These are phyloP conservation scores for Phoebastria nigripes DNA, from an alignment of 2,797 vertebrate species.

Conservation along the genomic window DNA sequence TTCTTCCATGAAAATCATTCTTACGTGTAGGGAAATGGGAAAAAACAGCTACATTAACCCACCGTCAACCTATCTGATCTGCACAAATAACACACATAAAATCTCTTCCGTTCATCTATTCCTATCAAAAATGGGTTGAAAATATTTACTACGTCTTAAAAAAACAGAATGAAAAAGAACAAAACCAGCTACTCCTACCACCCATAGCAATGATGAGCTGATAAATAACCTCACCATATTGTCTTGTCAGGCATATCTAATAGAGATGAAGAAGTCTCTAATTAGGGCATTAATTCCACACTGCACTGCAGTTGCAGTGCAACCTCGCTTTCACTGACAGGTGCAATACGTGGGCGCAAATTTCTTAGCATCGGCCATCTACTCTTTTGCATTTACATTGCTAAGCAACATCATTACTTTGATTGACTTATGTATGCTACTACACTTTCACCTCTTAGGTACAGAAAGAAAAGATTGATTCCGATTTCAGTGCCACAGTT, in stretches of 20 bases:
- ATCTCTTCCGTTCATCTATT: background rate
- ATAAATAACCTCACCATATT: background rate
- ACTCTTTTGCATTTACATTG: constrained; percentile 22
- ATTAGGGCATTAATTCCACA: constrained; percentile 38
- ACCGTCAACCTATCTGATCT: background rate
- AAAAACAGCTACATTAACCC: background rate
- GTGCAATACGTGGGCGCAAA: constrained; percentile 4
- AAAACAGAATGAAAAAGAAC: background rate
- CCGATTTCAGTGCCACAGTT: background rate
- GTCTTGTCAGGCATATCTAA: background rate
- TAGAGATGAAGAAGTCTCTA: constrained; percentile 10
- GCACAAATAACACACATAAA: background rate
- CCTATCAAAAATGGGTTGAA: background rate
- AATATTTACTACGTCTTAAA: background rate
- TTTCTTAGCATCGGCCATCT: constrained; percentile 30
- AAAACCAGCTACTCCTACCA: background rate
- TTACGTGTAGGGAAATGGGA: background rate
- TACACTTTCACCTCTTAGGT: constrained; percentile 32
- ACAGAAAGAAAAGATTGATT: constrained; percentile 23
- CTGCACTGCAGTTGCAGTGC: background rate
- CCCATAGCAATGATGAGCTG: background rate
- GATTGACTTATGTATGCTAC: constrained; percentile 17
- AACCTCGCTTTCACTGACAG: background rate
- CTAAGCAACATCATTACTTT: constrained; percentile 38
- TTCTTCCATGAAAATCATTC: background rate